Conservation (phyloP, 1,140 invertebrate genomes). For the Drosophila sturtevanti region DNA sequence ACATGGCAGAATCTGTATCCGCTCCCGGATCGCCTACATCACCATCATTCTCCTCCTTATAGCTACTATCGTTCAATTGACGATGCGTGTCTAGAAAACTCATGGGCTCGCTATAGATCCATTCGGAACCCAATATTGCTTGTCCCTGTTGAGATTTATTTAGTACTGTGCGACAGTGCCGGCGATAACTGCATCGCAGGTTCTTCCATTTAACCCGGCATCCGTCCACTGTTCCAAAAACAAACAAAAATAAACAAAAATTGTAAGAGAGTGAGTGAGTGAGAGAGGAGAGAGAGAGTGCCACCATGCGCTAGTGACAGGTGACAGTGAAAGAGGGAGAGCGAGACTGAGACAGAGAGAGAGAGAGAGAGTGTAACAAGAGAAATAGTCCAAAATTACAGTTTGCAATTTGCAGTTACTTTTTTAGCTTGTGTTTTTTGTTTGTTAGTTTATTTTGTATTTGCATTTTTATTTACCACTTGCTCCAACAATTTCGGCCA, state of each 20-base stretch:
- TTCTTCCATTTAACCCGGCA: constrained; percentile 71
- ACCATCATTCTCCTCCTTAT: constrained; percentile 43
- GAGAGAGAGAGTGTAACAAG: constrained; percentile 8
- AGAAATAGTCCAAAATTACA: background rate
- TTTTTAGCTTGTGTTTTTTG: background rate
- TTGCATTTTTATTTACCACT: constrained; percentile 60
- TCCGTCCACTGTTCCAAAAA: constrained; percentile 43
- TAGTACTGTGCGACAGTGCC: constrained; percentile 36
- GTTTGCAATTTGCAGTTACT: background rate
- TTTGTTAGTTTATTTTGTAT: constrained; percentile 16
- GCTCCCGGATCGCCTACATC: constrained; percentile 19
- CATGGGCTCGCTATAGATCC: constrained; percentile 62
- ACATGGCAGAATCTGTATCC: constrained; percentile 21
- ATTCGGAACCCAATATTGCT: constrained; percentile 32
- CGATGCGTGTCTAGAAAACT: constrained; percentile 48
- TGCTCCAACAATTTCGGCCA: constrained; percentile 46
- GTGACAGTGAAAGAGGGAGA: constrained; percentile 5
- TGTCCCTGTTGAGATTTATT: constrained; percentile 21
- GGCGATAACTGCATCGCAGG: constrained; percentile 67
- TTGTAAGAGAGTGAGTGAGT: background rate
- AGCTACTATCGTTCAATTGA: constrained; percentile 37
- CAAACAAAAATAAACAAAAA: no score
- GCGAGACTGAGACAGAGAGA: background rate
- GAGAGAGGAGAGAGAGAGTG: background rate
- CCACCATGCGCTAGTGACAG: no score